phyloP scores from a whole-genome alignment of 2,797 vertebrate genomes.

The Myotis vivesi region DNA sequence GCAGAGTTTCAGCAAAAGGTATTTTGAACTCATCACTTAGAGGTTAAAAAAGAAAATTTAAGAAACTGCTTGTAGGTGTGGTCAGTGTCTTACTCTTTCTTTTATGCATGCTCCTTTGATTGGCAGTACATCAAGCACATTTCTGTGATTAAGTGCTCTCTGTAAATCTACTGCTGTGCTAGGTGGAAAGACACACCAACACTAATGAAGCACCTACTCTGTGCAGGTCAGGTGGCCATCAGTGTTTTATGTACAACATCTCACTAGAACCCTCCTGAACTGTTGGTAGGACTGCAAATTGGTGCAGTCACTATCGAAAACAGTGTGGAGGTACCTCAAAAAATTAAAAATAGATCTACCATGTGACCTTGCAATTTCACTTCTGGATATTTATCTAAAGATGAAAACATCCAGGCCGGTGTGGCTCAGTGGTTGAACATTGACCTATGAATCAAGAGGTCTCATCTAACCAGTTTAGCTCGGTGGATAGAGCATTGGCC shows the following conservation, averaged over 20 bases:
- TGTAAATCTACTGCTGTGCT: neutral
- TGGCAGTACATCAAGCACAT: neutral
- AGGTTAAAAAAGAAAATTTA: neutral
- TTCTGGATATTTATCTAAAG: neutral
- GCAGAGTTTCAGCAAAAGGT: neutral
- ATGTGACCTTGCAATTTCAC: neutral
- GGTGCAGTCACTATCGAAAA: neutral
- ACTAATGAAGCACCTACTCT: neutral
- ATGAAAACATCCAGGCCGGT: neutral
- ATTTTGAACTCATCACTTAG: neutral
- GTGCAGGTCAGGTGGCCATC: neutral
- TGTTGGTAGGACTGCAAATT: neutral
- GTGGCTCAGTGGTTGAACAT: too few relatives aligned
- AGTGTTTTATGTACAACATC: fast-evolving
- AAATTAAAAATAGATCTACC: neutral
- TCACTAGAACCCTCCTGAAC: neutral
- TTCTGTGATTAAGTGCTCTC: neutral
- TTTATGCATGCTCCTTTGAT: neutral
- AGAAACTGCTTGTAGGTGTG: neutral
- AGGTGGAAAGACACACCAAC: too few relatives aligned
- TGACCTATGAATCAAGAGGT: too few relatives aligned
- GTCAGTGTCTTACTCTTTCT: neutral
- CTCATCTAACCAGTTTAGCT: too few relatives aligned
- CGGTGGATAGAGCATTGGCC: too few relatives aligned
- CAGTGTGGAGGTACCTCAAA: neutral